phyloP scores from a whole-genome alignment of 1,140 invertebrate species.

The Pseudoatta argentina region DNA sequence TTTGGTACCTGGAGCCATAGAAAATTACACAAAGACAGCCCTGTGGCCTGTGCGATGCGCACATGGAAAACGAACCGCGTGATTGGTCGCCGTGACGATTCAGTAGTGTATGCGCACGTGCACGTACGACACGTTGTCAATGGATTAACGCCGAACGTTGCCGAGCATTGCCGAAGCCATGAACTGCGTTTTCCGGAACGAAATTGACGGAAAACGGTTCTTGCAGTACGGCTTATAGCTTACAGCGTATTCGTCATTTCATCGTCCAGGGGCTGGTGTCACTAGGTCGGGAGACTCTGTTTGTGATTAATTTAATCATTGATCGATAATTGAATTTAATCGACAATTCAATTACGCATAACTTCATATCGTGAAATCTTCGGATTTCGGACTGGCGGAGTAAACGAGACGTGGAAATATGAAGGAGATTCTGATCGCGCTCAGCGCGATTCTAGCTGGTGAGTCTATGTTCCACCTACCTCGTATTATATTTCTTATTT shows the following conservation, averaged over 20 bases:
- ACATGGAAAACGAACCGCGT: not conserved
- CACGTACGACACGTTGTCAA: not conserved
- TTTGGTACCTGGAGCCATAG: too few relatives aligned
- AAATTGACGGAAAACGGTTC: too few relatives aligned
- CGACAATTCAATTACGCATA: not conserved
- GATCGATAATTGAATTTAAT: too few relatives aligned
- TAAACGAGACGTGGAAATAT: slow-evolving; percentile 67
- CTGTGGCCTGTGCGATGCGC: not conserved
- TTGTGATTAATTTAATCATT: not conserved
- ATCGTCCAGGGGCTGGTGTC: not conserved
- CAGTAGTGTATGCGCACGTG: not conserved
- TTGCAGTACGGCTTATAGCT: not conserved
- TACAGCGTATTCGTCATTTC: not conserved
- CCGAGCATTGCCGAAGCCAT: slow-evolving; percentile 9
- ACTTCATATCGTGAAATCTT: not conserved
- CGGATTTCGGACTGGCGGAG: not conserved
- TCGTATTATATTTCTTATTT: slow-evolving; percentile 1
- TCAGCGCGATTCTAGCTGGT: slow-evolving; percentile 82
- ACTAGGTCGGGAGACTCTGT: not conserved
- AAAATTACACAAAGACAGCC: not conserved
- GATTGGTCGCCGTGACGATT: not conserved
- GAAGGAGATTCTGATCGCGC: slow-evolving; percentile 79
- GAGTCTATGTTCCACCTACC: slow-evolving; percentile 57
- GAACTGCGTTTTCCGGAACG: not conserved
- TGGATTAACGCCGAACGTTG: not conserved